Percentiles rank a stretch among this genome's conserved stretches.
Evolutionary conservation across 2,113 vertebrate genomes (phyloP).

Genomic region (Xyrauchen texanus): DNA sequence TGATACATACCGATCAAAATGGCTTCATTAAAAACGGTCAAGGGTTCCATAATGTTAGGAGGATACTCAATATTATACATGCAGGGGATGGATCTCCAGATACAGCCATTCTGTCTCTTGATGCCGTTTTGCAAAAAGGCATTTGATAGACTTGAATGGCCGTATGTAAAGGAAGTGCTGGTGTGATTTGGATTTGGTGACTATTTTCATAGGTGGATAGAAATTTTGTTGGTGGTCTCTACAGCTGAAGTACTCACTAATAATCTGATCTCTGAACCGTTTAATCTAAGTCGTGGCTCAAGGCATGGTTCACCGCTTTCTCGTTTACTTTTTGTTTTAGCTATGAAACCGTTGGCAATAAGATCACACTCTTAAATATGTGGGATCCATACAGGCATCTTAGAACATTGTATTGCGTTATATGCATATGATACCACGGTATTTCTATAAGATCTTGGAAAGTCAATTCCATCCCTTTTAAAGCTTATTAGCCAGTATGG

Average conservation of each 20-base stretch:
- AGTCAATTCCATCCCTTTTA: background rate
- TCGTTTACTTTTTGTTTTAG: background rate
- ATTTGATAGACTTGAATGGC: constrained; percentile 38
- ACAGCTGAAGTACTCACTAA: constrained; percentile 17
- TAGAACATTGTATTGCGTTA: constrained; percentile 13
- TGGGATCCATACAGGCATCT: background rate
- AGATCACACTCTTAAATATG: background rate
- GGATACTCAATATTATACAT: constrained; percentile 38
- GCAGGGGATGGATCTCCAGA: background rate
- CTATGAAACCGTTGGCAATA: background rate
- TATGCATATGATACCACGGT: constrained; percentile 1
- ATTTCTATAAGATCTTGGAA: constrained; percentile 1
- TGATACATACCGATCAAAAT: constrained; percentile 32
- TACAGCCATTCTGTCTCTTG: background rate
- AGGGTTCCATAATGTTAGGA: constrained; percentile 29
- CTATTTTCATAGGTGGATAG: constrained; percentile 12
- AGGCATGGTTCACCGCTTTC: background rate
- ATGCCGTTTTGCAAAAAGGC: constrained; percentile 35
- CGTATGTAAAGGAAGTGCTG: constrained; percentile 13
- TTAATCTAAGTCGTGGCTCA: background rate
- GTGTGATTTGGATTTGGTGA: constrained; percentile 6
- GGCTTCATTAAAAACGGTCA: constrained; percentile 32
- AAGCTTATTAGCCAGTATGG: background rate
- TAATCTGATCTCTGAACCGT: background rate
- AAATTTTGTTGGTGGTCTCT: background rate